Evolutionary conservation across 2,113 vertebrate genomes (phyloP).

Genomic region (Corythoichthys haematopterus): DNA sequence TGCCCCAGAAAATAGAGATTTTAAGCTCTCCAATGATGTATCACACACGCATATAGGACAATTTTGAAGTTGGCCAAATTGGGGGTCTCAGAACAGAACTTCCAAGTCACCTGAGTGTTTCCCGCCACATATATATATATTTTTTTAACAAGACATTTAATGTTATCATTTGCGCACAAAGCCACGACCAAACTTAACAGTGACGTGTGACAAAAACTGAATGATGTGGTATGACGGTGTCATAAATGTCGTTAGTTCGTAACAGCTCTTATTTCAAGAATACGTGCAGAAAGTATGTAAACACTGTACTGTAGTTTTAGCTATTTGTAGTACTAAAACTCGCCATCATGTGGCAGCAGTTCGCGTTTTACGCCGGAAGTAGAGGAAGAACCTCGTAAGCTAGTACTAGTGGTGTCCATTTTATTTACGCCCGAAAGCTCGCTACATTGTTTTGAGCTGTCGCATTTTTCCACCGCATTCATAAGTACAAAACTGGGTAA

Average conservation of each 20-base stretch:
- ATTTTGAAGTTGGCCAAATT: no score
- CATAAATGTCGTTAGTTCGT: neutral
- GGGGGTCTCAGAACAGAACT: no score
- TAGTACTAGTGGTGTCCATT: slow-evolving; percentile 62
- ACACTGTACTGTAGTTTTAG: neutral
- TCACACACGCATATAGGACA: no score
- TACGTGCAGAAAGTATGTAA: neutral
- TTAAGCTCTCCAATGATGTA: no score
- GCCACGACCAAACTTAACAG: neutral
- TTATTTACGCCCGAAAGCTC: slow-evolving; percentile 56
- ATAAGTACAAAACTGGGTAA: slow-evolving; percentile 40
- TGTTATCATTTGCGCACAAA: no score
- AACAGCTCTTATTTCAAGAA: neutral
- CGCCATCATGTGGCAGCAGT: slow-evolving; percentile 21
- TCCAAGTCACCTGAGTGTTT: no score
- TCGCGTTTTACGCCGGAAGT: neutral
- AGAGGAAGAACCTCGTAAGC: slow-evolving; percentile 46
- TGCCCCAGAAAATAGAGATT: no score
- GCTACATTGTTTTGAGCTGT: slow-evolving; percentile 15
- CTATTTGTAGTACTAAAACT: neutral
- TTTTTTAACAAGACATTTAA: no score
- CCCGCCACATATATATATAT: no score
- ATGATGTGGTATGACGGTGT: neutral
- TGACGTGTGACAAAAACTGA: neutral
- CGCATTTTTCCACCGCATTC: slow-evolving; percentile 6